Conservation (phyloP, 2,113 vertebrate species). For the Campylomormyrus tamandua region DNA sequence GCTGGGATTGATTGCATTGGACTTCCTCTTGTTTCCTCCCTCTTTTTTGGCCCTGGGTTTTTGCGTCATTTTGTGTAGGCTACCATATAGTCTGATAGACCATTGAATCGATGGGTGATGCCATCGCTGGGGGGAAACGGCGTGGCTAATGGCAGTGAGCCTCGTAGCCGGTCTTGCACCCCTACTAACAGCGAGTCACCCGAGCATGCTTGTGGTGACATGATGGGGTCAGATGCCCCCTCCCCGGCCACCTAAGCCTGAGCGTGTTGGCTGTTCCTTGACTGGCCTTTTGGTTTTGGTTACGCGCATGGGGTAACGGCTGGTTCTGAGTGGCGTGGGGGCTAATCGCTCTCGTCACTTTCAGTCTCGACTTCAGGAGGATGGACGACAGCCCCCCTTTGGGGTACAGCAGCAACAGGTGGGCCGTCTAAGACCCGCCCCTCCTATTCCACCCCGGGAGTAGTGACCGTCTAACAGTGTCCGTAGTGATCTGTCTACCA, state of each 20-base stretch:
- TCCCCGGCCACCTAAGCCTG: background rate
- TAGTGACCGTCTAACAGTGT: background rate
- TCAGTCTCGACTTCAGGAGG: conserved; percentile 69
- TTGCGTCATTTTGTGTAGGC: background rate
- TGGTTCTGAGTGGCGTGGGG: conserved; percentile 12
- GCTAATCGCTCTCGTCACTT: conserved; percentile 64
- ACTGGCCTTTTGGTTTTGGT: background rate
- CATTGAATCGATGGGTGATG: background rate
- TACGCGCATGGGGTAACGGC: background rate
- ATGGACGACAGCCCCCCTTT: conserved; percentile 65
- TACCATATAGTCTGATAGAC: background rate
- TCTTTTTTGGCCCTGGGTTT: background rate
- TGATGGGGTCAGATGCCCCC: background rate
- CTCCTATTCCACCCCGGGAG: background rate
- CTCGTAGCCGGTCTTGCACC: background rate
- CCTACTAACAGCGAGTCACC: background rate
- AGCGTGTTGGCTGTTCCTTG: background rate
- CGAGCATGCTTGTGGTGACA: background rate
- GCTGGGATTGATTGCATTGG: background rate
- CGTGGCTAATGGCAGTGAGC: background rate
- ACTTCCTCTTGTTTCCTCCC: background rate
- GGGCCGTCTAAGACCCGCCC: conserved; percentile 42
- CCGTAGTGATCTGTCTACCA: background rate
- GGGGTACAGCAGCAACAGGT: conserved; percentile 65
- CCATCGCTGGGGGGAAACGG: background rate